Evolutionary conservation across 92 coral and sea anemone species (phyloP).

Genomic region (Montipora capitata): DNA sequence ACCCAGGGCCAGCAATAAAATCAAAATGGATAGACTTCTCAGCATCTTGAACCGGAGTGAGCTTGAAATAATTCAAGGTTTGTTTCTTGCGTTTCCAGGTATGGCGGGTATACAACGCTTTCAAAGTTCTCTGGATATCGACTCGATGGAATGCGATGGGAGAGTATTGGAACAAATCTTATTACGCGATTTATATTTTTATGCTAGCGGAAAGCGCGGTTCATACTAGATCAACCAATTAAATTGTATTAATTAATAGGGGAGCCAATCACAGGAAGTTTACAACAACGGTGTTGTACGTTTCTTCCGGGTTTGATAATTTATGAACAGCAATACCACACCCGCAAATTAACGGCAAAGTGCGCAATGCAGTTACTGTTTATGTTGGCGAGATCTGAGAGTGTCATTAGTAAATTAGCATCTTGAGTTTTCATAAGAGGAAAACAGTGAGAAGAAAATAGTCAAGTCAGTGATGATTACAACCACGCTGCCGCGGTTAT

Average conservation of each 20-base stretch:
- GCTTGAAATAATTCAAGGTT: too few relatives aligned
- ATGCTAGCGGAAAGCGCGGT: slow-evolving; percentile 11
- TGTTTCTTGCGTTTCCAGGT: too few relatives aligned
- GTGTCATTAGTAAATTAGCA: background rate
- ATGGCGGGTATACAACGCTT: slow-evolving; percentile 5
- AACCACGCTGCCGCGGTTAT: slow-evolving; percentile 2
- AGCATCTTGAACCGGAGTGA: too few relatives aligned
- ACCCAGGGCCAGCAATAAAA: slow-evolving; percentile 14
- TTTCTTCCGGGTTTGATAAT: slow-evolving; percentile 19
- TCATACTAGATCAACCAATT: slow-evolving; percentile 1
- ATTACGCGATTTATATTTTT: slow-evolving; percentile 10
- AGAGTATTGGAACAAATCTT: slow-evolving; percentile 2
- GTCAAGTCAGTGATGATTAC: slow-evolving; percentile 4
- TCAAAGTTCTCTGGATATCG: slow-evolving; percentile 7
- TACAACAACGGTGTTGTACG: background rate
- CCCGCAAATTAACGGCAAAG: slow-evolving; percentile 14
- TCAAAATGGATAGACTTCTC: slow-evolving; percentile 8
- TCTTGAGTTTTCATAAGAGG: background rate
- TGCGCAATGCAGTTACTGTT: background rate
- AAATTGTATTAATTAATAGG: background rate
- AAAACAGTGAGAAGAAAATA: slow-evolving; percentile 1
- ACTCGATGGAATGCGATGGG: slow-evolving; percentile 1
- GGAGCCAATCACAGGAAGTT: slow-evolving; percentile 4
- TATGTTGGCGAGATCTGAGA: slow-evolving; percentile 4
- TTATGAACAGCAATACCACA: background rate